phyloP scores from a whole-genome alignment of 2,113 vertebrate species.

The Scatophagus argus region DNA sequence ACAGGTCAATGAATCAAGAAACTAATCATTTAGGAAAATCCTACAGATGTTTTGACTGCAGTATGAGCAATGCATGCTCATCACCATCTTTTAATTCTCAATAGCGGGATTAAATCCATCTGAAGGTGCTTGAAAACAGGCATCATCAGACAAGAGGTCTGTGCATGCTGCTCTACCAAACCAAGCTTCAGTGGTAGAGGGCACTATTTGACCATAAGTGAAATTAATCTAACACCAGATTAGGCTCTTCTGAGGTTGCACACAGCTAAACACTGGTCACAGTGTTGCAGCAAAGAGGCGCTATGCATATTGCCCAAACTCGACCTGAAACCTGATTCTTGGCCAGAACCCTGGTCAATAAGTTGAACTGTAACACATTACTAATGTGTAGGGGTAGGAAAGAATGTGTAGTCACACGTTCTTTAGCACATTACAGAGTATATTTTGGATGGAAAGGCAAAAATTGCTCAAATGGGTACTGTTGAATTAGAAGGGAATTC shows the following conservation, averaged over 20 bases:
- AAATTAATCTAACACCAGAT: background rate
- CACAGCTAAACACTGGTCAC: constrained; percentile 1
- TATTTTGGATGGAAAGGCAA: constrained; percentile 10
- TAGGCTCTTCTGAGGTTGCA: constrained; percentile 39
- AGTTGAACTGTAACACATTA: background rate
- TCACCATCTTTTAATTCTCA: constrained; percentile 46
- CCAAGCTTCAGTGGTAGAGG: constrained; percentile 38
- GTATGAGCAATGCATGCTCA: constrained; percentile 34
- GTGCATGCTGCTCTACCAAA: background rate
- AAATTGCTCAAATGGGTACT: background rate
- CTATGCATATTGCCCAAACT: background rate
- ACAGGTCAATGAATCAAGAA: background rate
- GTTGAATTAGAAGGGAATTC: constrained; percentile 25
- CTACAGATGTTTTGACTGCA: constrained; percentile 6
- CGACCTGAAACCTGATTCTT: constrained; percentile 3
- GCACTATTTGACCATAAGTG: constrained; percentile 41
- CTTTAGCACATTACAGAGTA: too few relatives aligned
- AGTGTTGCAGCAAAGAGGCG: background rate
- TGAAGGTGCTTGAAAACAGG: constrained; percentile 59
- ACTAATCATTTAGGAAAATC: background rate
- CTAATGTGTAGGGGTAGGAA: background rate
- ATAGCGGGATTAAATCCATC: constrained; percentile 51
- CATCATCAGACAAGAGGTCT: background rate
- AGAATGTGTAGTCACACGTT: background rate
- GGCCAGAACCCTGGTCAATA: background rate